A percentile compares a stretch with the other conserved stretches of the same genome.
phyloP scores from a whole-genome alignment of 2,113 vertebrate species.

The Neogale vison region DNA sequence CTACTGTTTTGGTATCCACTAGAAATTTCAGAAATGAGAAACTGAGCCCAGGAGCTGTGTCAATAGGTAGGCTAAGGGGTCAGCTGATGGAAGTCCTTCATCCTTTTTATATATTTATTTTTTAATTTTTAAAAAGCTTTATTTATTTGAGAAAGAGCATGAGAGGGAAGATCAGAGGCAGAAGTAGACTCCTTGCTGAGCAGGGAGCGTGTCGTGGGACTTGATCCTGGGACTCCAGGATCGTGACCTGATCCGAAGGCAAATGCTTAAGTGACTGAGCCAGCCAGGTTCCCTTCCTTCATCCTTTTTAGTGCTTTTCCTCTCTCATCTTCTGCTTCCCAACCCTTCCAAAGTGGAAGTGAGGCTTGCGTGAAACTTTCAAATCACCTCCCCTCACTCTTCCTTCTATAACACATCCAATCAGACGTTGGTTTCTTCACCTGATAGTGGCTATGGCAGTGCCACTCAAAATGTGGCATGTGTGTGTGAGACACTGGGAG shows the following conservation, averaged over 20 bases:
- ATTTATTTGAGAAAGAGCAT: too few relatives aligned
- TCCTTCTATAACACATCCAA: not conserved
- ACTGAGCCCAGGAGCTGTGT: not conserved
- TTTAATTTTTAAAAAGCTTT: too few relatives aligned
- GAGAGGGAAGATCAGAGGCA: too few relatives aligned
- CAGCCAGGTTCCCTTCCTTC: not conserved
- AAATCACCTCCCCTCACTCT: not conserved
- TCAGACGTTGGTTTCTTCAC: not conserved
- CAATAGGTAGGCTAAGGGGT: not conserved
- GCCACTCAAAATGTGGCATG: not conserved
- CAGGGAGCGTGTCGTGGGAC: too few relatives aligned
- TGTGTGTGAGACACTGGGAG: not conserved
- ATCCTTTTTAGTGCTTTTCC: not conserved
- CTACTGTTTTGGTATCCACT: not conserved
- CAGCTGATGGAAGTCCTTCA: not conserved
- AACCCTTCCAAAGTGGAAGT: not conserved
- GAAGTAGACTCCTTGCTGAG: too few relatives aligned
- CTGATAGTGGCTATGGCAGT: not conserved
- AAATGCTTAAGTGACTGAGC: not conserved
- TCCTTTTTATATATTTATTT: not conserved
- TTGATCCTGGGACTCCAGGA: too few relatives aligned
- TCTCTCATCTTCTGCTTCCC: not conserved
- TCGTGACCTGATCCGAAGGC: too few relatives aligned
- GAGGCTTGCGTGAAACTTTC: not conserved
- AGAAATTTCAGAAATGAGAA: constrained; percentile 27